phyloP scores from a whole-genome alignment of 2,113 vertebrate genomes.

The Rhea pennata region DNA sequence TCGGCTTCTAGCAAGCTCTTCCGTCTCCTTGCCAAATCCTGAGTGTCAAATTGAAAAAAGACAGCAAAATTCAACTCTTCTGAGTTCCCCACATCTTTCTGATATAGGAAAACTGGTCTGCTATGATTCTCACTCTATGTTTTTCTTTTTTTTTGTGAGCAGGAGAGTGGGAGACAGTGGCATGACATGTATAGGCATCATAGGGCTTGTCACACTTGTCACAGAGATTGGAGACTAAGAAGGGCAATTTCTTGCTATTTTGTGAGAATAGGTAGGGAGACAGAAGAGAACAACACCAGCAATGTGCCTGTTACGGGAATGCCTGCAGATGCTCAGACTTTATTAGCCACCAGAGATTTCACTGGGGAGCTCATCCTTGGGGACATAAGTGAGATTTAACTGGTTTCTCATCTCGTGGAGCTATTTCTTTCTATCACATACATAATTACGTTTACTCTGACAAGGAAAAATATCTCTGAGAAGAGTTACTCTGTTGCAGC shows the following conservation, averaged over 20 bases:
- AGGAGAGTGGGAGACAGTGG: no score
- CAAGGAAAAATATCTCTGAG: neutral
- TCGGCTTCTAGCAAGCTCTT: neutral
- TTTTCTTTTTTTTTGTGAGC: neutral
- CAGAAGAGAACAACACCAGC: neutral
- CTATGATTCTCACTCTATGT: rapidly evolving
- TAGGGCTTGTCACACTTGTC: neutral
- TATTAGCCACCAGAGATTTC: neutral
- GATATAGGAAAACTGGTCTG: neutral
- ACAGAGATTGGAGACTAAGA: neutral
- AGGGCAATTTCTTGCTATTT: neutral
- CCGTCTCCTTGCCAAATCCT: neutral
- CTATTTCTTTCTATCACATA: neutral
- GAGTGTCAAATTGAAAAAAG: neutral
- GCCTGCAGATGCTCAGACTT: neutral
- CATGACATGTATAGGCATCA: neutral
- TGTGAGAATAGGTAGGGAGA: neutral
- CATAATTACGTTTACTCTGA: neutral
- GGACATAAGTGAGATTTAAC: neutral
- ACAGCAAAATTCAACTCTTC: neutral
- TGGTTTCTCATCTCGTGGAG: neutral
- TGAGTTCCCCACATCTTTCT: neutral
- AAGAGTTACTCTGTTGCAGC: neutral
- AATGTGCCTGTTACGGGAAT: neutral
- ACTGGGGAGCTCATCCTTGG: neutral